Percentiles rank a stretch among this genome's conserved stretches.
Evolutionary conservation across 2,113 vertebrate genomes (phyloP).

Genomic region (Elanoides forficatus): DNA sequence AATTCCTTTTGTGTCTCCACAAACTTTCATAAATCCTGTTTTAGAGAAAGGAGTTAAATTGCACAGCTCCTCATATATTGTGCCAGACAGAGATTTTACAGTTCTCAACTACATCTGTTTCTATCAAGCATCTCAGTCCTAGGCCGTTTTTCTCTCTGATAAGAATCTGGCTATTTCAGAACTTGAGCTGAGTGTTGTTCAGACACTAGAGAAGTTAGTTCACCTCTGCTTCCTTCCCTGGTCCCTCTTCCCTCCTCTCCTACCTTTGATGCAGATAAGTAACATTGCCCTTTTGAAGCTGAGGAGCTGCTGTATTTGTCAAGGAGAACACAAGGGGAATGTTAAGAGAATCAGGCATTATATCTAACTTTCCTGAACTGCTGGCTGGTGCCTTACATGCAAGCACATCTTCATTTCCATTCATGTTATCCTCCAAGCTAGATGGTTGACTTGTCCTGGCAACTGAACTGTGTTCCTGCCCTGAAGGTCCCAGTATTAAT

Average conservation of each 20-base stretch:
- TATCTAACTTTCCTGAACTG: neutral
- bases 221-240: neutral
- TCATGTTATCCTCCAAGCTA: neutral
- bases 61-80: neutral
- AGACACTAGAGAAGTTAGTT: neutral
- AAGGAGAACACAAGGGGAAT: neutral
- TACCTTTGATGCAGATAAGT: constrained; percentile 11
- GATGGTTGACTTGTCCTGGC: neutral
- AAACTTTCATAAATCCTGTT: constrained; percentile 17
- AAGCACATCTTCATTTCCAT: neutral
- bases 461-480: neutral
- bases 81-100: neutral
- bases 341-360: neutral
- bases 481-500: neutral
- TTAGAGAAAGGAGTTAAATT: constrained; percentile 6
- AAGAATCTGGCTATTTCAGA: neutral
- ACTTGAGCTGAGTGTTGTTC: neutral
- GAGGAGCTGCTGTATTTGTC: neutral
- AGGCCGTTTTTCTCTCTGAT: neutral
- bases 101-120: neutral
- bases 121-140: neutral
- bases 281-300: constrained; percentile 14
- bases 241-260: neutral
- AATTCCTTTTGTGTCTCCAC: constrained; percentile 29
- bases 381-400: neutral